These are phyloP conservation scores for Aculops lycopersici DNA, from an alignment of 1,140 invertebrate genomes.

Conservation along the genomic window DNA sequence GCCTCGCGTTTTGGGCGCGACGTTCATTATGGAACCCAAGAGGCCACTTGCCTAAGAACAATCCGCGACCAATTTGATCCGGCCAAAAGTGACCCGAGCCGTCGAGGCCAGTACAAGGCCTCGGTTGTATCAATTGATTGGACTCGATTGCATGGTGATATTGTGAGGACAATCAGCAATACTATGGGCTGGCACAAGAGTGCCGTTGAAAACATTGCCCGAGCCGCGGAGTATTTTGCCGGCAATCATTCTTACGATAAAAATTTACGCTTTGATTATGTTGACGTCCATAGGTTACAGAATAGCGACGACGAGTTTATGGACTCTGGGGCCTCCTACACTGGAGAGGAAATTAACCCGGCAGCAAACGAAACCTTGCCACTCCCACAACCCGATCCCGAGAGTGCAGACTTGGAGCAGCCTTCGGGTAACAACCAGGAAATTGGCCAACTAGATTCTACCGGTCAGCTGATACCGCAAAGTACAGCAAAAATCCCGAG, in stretches of 20 bases:
- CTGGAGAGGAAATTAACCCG: background rate
- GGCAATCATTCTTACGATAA: slow-evolving; percentile 7
- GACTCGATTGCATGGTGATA: slow-evolving; percentile 11
- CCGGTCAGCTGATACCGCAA: too few relatives aligned
- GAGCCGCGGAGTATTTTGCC: slow-evolving; percentile 3
- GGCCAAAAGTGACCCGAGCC: background rate
- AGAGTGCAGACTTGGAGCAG: background rate
- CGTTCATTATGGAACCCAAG: slow-evolving; percentile 8
- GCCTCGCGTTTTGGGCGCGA: slow-evolving; percentile 10
- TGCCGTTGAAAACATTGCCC: slow-evolving; percentile 9
- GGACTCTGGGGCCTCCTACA: background rate
- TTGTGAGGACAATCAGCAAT: slow-evolving; percentile 11
- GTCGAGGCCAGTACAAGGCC: slow-evolving; percentile 4
- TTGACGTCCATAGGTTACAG: background rate
- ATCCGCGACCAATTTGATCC: slow-evolving; percentile 5
- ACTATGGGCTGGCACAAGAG: slow-evolving; percentile 11
- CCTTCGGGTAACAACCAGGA: background rate
- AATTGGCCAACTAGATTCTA: background rate
- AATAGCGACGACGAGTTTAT: background rate
- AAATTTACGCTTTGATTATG: background rate
- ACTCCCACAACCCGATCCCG: slow-evolving; percentile 1
- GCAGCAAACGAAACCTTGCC: background rate
- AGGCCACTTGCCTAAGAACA: slow-evolving; percentile 9
- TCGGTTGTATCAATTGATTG: slow-evolving; percentile 11
- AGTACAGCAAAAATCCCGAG: too few relatives aligned